A percentile compares a stretch with the other conserved stretches of the same genome.
phyloP scores from a whole-genome alignment of 2,113 vertebrate species.

The Anser cygnoides region DNA sequence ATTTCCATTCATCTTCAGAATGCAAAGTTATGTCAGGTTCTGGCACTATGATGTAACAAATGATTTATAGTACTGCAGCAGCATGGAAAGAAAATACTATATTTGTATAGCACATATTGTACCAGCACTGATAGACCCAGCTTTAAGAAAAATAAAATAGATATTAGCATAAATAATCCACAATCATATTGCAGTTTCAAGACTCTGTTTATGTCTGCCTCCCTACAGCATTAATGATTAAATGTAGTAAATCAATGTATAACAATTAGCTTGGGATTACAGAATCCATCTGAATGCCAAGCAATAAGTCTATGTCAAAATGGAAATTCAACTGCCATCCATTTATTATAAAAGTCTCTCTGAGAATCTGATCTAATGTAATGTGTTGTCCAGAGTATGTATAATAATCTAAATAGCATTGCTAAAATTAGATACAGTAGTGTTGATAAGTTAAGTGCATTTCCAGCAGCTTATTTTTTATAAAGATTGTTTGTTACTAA shows the following conservation, averaged over 20 bases:
- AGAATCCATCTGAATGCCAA: constrained; percentile 49
- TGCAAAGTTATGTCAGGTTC: background rate
- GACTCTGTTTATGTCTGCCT: constrained; percentile 53
- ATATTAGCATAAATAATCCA: constrained; percentile 23
- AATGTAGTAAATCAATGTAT: constrained; percentile 45
- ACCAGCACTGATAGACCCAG: background rate
- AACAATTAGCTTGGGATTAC: constrained; percentile 58
- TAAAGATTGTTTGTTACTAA: constrained; percentile 47
- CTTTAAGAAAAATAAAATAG: constrained; percentile 21
- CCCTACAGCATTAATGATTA: constrained; percentile 55
- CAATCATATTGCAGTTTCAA: background rate
- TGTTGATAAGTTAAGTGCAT: constrained; percentile 57
- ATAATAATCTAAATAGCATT: constrained; percentile 50
- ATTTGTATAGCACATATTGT: background rate
- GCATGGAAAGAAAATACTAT: background rate
- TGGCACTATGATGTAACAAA: background rate
- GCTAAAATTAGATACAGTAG: constrained; percentile 44
- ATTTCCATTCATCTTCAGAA: background rate
- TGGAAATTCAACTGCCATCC: constrained; percentile 37
- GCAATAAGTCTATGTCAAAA: constrained; percentile 28
- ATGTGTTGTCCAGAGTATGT: constrained; percentile 23
- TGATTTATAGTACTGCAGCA: background rate
- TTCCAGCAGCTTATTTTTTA: constrained; percentile 39
- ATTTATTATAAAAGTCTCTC: constrained; percentile 50
- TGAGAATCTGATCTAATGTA: constrained; percentile 40